phyloP scores from a whole-genome alignment of 2,888 invertebrate species.

The Aphelenchoides bicaudatus region DNA sequence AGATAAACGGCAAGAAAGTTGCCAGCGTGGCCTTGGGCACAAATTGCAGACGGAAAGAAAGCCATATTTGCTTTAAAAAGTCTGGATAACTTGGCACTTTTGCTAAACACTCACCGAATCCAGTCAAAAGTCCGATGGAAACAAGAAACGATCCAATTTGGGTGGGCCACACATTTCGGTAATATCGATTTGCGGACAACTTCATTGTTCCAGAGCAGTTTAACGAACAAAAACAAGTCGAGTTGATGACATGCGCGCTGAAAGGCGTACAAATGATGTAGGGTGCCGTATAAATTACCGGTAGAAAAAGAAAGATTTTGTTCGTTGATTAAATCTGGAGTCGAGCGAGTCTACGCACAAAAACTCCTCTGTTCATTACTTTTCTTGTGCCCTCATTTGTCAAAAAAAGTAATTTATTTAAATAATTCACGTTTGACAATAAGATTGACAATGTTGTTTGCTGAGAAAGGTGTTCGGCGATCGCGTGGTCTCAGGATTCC shows the following conservation, averaged over 20 bases:
- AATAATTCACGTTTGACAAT: no score
- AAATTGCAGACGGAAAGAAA: constrained; percentile 25
- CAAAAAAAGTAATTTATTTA: no score
- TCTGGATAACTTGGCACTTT: constrained; percentile 1
- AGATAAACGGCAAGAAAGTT: constrained; percentile 23
- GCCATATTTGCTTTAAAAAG: constrained; percentile 26
- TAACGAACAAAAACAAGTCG: no score
- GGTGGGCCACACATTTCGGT: constrained; percentile 25
- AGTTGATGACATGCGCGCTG: no score
- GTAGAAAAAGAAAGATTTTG: no score
- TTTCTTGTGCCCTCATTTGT: no score
- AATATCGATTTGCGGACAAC: constrained; percentile 10
- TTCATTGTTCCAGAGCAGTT: neutral
- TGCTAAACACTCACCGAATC: constrained; percentile 18
- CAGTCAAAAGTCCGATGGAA: constrained; percentile 21
- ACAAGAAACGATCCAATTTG: constrained; percentile 24
- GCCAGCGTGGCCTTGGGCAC: constrained; percentile 23
- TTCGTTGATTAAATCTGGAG: no score
- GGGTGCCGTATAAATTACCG: no score
- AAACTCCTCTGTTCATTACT: no score
- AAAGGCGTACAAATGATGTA: constrained; percentile 3
- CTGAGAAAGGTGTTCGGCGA: constrained; percentile 49
- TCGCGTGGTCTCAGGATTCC: constrained; percentile 46
- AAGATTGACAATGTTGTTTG: constrained; percentile 43
- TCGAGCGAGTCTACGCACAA: no score